Percentiles rank a stretch among this genome's conserved stretches.
phyloP scores from a whole-genome alignment of 92 coral and sea anemone species.

The Muricea muricata region DNA sequence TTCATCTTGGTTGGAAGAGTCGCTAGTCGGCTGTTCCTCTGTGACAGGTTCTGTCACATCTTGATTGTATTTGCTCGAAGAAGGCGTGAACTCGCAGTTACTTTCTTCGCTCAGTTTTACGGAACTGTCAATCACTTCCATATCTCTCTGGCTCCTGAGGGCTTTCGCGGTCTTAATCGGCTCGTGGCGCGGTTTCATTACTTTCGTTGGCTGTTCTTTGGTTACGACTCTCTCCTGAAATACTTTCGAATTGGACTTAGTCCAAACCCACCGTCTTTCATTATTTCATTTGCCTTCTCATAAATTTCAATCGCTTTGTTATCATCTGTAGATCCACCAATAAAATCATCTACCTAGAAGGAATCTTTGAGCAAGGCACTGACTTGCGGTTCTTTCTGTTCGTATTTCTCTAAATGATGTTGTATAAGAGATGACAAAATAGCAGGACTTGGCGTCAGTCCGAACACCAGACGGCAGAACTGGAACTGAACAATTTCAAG shows the following conservation, averaged over 20 bases:
- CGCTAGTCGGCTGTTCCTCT: not conserved
- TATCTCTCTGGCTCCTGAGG: too few species aligned
- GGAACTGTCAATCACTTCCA: not conserved
- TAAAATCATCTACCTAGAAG: conserved; percentile 16
- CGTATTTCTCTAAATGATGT: not conserved
- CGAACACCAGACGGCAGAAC: conserved; percentile 14
- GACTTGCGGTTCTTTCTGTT: not conserved
- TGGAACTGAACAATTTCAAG: not conserved
- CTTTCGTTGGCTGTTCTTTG: not conserved
- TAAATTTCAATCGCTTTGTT: not conserved
- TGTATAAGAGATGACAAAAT: conserved; percentile 5
- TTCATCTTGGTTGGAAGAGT: too few species aligned
- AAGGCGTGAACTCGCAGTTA: not conserved
- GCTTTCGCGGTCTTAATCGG: not conserved
- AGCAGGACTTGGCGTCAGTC: conserved; percentile 19
- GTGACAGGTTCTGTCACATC: not conserved
- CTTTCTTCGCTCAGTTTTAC: not conserved
- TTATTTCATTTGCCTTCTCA: not conserved
- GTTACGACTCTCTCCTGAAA: not conserved
- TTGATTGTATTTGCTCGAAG: not conserved
- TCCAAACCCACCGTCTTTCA: conserved; percentile 2
- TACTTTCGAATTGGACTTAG: not conserved
- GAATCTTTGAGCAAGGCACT: not conserved
- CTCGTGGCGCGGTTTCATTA: not conserved
- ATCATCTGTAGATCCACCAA: not conserved